Evolutionary conservation across 2,888 invertebrate genomes (phyloP), one percentile per base, ranked within the genome.

Genomic region (Agriopis leucophaearia): DNA sequence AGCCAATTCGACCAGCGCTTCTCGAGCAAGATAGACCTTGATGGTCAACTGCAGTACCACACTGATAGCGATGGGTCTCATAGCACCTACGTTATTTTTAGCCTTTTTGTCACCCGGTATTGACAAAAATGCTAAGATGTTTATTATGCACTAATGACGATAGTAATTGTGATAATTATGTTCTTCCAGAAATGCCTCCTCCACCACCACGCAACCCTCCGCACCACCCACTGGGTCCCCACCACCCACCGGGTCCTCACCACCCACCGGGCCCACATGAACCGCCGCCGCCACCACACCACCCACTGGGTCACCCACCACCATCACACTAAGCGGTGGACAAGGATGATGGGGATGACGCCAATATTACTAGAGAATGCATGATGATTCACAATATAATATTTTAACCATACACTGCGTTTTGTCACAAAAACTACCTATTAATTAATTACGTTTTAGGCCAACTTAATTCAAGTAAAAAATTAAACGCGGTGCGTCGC

Each of bases 181-280:
- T 70, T 56, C 12, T 76, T 74, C 15, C 70, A 75, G 77, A 51
- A 62, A 81, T 79, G 78, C 76, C 81, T 45, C 79, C 79, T 15
- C 79, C 79, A 58, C 77, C 76, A 7, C 79, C 74, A 3, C 61
- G 71, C 70, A 48, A 74, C 57, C 77, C 74, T 0, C 70, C 56
- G 6, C 56, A 57, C 44, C 55, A 55, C 40, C 55, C 50, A 8
- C 50, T 71, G 6, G 68, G 63, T 35, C 72, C 66, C 0, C 57
- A 57, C 35, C 73, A 71, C 55, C 77, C 73, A 0, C 72, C 72
- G 8, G 70, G 67, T 18, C 74, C 69, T 0, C 66, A 47, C 71
- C 54, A 35, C 66, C 71, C 50, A 36, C 69, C 59, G 13, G 63
- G 58, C 35, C 66, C 73, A 27, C 71, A 73, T 8, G 73, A 69